These are phyloP conservation scores for Antechinus flavipes DNA, from an alignment of 2,113 vertebrate genomes.

Conservation along the genomic window DNA sequence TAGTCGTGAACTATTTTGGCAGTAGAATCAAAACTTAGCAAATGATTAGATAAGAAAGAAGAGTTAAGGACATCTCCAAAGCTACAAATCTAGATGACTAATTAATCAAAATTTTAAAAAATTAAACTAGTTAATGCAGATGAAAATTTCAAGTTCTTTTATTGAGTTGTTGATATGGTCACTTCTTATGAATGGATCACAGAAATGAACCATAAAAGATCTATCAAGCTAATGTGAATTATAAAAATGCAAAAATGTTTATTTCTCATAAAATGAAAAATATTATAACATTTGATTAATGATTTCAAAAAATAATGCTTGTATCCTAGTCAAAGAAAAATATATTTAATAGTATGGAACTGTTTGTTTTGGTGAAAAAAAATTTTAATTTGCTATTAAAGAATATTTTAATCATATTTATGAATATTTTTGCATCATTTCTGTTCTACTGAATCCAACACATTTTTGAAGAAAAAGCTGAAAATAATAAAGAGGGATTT, in stretches of 20 bases:
- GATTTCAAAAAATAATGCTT: background rate
- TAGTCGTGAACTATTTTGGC: no score
- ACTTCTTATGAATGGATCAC: background rate
- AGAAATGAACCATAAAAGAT: background rate
- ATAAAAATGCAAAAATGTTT: background rate
- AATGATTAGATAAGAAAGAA: no score
- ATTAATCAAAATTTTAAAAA: background rate
- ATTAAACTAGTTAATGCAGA: background rate
- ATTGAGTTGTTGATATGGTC: background rate
- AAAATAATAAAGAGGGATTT: background rate
- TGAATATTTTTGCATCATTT: background rate
- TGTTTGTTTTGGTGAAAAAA: background rate
- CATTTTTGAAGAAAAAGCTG: slow-evolving; percentile 32
- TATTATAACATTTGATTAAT: background rate
- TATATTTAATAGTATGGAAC: background rate
- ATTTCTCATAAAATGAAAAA: background rate
- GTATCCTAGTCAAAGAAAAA: slow-evolving; percentile 30
- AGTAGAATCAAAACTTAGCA: no score
- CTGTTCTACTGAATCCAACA: slow-evolving; percentile 13
- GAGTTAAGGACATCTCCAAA: background rate
- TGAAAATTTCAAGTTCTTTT: background rate
- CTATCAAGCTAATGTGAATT: background rate
- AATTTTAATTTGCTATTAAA: slow-evolving; percentile 5
- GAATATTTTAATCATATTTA: slow-evolving; percentile 2
- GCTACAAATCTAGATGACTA: background rate